Conservation (phyloP, 1,140 invertebrate species). For the Tetramorium alpestre region DNA sequence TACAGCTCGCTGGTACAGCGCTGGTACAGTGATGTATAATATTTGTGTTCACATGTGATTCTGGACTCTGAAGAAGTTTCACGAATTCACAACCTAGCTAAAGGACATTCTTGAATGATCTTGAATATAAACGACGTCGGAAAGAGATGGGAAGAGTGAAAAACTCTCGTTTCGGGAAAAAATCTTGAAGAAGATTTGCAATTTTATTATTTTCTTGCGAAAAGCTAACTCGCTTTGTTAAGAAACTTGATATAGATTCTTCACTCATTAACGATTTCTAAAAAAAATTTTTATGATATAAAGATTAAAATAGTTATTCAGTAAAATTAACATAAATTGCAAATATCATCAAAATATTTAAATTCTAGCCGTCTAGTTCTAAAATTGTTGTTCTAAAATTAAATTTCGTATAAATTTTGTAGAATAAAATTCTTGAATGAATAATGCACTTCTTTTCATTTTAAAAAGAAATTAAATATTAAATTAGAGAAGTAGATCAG, state of each 20-base stretch:
- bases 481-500: background rate
- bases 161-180: background rate
- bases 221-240: background rate
- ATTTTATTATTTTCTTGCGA: background rate
- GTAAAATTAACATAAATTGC: background rate
- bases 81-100: background rate
- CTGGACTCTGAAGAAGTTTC: background rate
- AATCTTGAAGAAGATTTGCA: constrained; percentile 3
- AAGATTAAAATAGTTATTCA: background rate
- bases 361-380: background rate
- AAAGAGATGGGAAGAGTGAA: background rate
- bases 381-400: background rate
- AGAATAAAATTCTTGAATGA: background rate
- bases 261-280: background rate
- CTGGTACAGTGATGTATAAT: constrained; percentile 28
- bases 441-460: background rate
- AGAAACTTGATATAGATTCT: background rate
- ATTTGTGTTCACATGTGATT: constrained; percentile 7
- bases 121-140: background rate
- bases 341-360: background rate
- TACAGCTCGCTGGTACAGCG: constrained; percentile 23
- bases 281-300: background rate
- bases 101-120: background rate
- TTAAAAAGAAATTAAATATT: background rate
- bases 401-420: background rate